Percentiles rank a stretch among this genome's conserved stretches.
Conservation (phyloP, 1,140 invertebrate genomes). For the Drosophila nebulosa region DNA sequence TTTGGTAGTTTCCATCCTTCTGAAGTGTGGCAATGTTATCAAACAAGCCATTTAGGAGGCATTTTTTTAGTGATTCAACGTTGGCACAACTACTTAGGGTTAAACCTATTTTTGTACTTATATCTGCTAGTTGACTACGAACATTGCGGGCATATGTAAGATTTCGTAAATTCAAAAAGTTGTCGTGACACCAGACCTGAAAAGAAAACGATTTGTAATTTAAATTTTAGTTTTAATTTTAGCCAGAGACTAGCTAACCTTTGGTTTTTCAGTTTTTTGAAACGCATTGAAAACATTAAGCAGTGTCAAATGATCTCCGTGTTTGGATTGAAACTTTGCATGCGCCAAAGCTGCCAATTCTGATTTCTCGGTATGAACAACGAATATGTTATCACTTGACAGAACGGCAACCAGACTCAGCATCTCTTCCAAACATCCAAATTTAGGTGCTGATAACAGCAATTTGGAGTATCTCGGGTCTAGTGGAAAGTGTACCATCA, state of each 20-base stretch:
- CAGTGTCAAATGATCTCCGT: constrained; percentile 96
- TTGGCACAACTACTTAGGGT: constrained; percentile 87
- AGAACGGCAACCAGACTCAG: constrained; percentile 84
- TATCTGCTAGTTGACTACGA: constrained; percentile 89
- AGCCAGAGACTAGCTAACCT: constrained; percentile 82
- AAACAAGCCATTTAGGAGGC: constrained; percentile 91
- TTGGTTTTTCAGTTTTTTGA: constrained; percentile 87
- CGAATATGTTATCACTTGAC: constrained; percentile 84
- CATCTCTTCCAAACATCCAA: constrained; percentile 91
- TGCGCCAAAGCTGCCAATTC: constrained; percentile 86
- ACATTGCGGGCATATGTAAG: constrained; percentile 91
- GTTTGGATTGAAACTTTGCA: constrained; percentile 91
- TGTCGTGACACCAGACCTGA: constrained; percentile 94
- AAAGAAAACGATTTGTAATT: constrained; percentile 58
- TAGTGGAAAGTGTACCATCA: constrained; percentile 95
- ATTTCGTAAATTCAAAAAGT: constrained; percentile 93
- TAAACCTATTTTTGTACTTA: constrained; percentile 88
- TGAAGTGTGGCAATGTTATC: constrained; percentile 95
- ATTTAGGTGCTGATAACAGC: constrained; percentile 88
- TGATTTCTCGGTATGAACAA: constrained; percentile 82
- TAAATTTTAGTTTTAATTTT: too few species aligned
- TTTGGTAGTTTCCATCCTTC: constrained; percentile 87
- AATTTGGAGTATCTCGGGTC: constrained; percentile 95
- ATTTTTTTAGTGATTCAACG: constrained; percentile 88
- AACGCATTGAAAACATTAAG: constrained; percentile 94